A percentile compares a stretch with the other conserved stretches of the same genome.
phyloP scores from a whole-genome alignment of 2,888 invertebrate species.

The Ectemnius lituratus region DNA sequence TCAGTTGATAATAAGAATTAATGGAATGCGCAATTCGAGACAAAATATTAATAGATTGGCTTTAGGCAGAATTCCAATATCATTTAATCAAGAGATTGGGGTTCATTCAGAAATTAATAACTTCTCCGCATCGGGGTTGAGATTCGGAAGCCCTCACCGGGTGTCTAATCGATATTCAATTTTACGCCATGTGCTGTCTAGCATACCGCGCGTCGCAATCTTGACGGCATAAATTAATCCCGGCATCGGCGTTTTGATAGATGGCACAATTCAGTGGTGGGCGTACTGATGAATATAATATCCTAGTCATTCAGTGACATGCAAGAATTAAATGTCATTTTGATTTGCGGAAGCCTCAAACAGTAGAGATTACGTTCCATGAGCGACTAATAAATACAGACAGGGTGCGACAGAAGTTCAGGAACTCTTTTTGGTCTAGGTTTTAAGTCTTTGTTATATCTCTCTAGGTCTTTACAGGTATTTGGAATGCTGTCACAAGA shows the following conservation, averaged over 20 bases:
- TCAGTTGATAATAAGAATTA: no score
- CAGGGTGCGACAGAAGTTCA: no score
- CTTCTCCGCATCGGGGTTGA: slow-evolving; percentile 51
- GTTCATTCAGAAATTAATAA: slow-evolving; percentile 58
- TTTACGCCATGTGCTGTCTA: slow-evolving; percentile 66
- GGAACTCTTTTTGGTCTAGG: no score
- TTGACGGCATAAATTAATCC: slow-evolving; percentile 66
- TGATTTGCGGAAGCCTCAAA: no score
- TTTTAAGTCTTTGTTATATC: no score
- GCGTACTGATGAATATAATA: slow-evolving; percentile 52
- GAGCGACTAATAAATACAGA: no score
- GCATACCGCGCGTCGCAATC: slow-evolving; percentile 63
- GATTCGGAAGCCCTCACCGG: slow-evolving; percentile 48
- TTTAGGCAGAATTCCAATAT: slow-evolving; percentile 44
- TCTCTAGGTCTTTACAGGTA: no score
- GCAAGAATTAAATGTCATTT: no score
- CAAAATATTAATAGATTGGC: slow-evolving; percentile 18
- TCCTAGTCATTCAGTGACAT: slow-evolving; percentile 38
- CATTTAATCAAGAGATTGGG: slow-evolving; percentile 59
- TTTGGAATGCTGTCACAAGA: no score
- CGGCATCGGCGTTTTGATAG: slow-evolving; percentile 65
- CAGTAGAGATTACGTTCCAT: no score
- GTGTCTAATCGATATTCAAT: slow-evolving; percentile 66
- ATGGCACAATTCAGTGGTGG: slow-evolving; percentile 60
- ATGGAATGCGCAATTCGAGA: no score